Evolutionary conservation across 2,113 vertebrate genomes (phyloP), one percentile per base, ranked within the genome.

Genomic region (Cavia porcellus): DNA sequence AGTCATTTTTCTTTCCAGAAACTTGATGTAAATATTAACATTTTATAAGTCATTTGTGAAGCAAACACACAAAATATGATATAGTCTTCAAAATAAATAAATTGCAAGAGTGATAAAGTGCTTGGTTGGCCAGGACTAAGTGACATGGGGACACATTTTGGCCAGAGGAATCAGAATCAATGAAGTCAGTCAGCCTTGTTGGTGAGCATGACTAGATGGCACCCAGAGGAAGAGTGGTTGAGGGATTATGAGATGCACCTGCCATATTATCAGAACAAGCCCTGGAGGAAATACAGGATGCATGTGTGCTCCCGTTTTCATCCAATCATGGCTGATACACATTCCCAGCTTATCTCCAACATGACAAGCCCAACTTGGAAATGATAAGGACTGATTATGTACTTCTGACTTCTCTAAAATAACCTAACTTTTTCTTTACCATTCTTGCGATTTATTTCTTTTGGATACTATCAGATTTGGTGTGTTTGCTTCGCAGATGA

Each of bases 21-120:
- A 74, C 89, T 79, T 55, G 17, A 47, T 82, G 11, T 28, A 38
- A 86, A 57, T 84, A 82, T 22, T 77, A 77, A 59, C 0, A 22
- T 68, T 47, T 92, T 89, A 68, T 0, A 55, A 32, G 32, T 84
- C 6, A 30, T 74, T 92, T 86, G 24, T 83, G 47, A 75, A 61
- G 42, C 35, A 70, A 57, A 92, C 35, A 92, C 11, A 95, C 2
- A 64, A 97, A 86, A 74, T 83, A 57, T 9, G 25, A 77, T 42
- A 72, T 50, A 47, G 4, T 74, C 38, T 92, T 92, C 45, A 79
- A 86, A 86, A 77, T 68, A 96, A 72, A 84, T 28, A 87, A 80
- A 77, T 72, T 87, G 10, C 35, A 62, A 52, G 42, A 55, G 75
- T 45, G 1, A 66, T n/a, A 13, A 50, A 4, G 70, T 32, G 10